A percentile compares a stretch with the other conserved stretches of the same genome.
Evolutionary conservation across 1,140 invertebrate genomes (phyloP).

Genomic region (Hermetia illucens): DNA sequence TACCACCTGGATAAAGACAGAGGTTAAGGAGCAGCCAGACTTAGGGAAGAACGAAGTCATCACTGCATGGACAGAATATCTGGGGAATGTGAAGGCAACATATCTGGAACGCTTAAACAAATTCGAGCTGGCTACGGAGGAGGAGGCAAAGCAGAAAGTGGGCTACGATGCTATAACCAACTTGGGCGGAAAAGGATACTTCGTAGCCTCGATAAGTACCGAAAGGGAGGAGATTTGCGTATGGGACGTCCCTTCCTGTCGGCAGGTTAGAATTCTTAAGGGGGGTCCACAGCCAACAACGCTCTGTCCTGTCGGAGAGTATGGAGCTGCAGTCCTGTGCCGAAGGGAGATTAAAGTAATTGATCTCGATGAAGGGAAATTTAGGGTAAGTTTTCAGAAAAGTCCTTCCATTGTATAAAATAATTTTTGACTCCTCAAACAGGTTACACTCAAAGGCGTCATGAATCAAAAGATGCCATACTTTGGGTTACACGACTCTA

Average conservation of each 20-base stretch:
- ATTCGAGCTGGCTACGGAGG: slow-evolving; percentile 13
- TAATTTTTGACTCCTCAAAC: not conserved
- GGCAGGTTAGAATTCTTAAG: slow-evolving; percentile 47
- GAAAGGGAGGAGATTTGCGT: slow-evolving; percentile 61
- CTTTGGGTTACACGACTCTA: slow-evolving; percentile 64
- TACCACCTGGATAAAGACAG: slow-evolving; percentile 38
- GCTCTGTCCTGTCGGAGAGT: slow-evolving; percentile 53
- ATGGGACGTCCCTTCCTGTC: slow-evolving; percentile 55
- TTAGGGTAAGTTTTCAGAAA: slow-evolving; percentile 15
- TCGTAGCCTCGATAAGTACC: slow-evolving; percentile 56
- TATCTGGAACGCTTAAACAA: slow-evolving; percentile 24
- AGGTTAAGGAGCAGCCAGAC: slow-evolving; percentile 17
- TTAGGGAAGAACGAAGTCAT: slow-evolving; percentile 24
- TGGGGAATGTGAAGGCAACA: slow-evolving; percentile 23
- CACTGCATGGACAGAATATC: slow-evolving; percentile 20
- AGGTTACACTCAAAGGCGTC: slow-evolving; percentile 58
- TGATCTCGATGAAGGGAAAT: slow-evolving; percentile 55
- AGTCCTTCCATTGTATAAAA: not conserved
- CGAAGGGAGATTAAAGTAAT: slow-evolving; percentile 64
- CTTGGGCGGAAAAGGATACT: slow-evolving; percentile 32
- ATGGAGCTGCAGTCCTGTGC: slow-evolving; percentile 63
- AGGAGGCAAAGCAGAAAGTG: slow-evolving; percentile 5
- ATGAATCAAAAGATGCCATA: slow-evolving; percentile 90
- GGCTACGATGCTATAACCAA: slow-evolving; percentile 26
- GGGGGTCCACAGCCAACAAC: slow-evolving; percentile 54